Conservation (phyloP, 2,888 invertebrate genomes). For the Odontothrips loti region DNA sequence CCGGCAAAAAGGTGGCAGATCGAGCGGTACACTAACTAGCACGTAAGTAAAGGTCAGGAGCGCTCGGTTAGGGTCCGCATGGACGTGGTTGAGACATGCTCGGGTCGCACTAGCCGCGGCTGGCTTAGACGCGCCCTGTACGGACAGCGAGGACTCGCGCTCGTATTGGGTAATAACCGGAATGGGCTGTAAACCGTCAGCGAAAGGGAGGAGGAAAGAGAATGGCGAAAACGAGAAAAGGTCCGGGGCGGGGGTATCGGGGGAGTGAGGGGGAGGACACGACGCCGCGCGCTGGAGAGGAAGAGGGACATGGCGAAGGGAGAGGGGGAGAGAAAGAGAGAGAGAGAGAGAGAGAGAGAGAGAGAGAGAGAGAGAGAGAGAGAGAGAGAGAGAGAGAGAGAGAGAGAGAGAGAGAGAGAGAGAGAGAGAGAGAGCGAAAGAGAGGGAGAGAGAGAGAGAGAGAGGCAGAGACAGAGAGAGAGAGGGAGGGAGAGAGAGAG, state of each 20-base stretch:
- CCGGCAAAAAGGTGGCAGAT: no score
- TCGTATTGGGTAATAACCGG: conserved; percentile 5
- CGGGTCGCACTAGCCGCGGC: no score
- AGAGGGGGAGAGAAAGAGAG: not conserved
- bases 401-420: not conserved
- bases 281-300: not conserved
- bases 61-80: no score
- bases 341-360: not conserved
- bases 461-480: not conserved
- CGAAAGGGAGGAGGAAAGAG: not conserved
- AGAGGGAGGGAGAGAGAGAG: not conserved
- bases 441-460: not conserved
- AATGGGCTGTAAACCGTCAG: not conserved
- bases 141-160: no score
- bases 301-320: not conserved
- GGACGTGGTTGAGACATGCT: no score
- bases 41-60: no score
- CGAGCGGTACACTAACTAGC: no score
- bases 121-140: no score
- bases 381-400: not conserved
- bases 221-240: not conserved
- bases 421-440: not conserved
- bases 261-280: not conserved
- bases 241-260: not conserved
- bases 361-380: not conserved